Base-by-base conservation (phyloP, 2,888 invertebrate species). In the Brachypalpus laphriformis region DNA sequence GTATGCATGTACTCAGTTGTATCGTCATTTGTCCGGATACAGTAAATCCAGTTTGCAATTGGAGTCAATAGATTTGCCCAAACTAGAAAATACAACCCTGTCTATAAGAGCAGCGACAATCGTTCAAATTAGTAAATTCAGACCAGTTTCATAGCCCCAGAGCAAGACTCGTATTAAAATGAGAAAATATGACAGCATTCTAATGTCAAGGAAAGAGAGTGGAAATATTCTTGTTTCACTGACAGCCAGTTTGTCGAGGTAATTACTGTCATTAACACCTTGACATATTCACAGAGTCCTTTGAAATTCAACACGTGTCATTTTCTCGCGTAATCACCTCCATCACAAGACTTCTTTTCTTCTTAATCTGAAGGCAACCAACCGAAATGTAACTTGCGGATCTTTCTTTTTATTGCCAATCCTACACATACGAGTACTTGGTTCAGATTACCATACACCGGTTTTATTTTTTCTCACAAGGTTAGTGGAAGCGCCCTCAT, bases 401-500 rank as follows among this genome's bases (percentile, higher is more conserved):
- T 65, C 37, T 68, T 68, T 42, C 25, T 42, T 54, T 68, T 68
- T 9, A 25, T 49, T 42, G n/a, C 28, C 4, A 68, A 28, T 20
- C 34, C 51, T n/a, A 66, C 9, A 37, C 57, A n/a, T n/a, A n/a
- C n/a, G n/a, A n/a, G 7, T 22, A 31, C 22, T 47, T 66, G 56
- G n/a, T 20, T 56, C 6, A 20, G 9, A 57, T 57, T 47, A 57
- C 57, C 34, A 18, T 28, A 45, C 51, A 66, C 71, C 47, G 57
- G 47, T 47, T 57, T 42, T 20, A 18, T 20, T 45, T 42, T 20
- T 28, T 31, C 18, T 16, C 31, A 57, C 65, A 66, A 66, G 57
- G 56, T 66, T 57, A 47, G 11, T 66, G 37, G 45, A 56, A 47
- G 65, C 37, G 57, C 56, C 75, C 75, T 65, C 75, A 56, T 65